Evolutionary conservation across 1,140 invertebrate genomes (phyloP), one percentile per base, ranked within the genome.

Genomic region (Carcinoscorpius rotundicauda): DNA sequence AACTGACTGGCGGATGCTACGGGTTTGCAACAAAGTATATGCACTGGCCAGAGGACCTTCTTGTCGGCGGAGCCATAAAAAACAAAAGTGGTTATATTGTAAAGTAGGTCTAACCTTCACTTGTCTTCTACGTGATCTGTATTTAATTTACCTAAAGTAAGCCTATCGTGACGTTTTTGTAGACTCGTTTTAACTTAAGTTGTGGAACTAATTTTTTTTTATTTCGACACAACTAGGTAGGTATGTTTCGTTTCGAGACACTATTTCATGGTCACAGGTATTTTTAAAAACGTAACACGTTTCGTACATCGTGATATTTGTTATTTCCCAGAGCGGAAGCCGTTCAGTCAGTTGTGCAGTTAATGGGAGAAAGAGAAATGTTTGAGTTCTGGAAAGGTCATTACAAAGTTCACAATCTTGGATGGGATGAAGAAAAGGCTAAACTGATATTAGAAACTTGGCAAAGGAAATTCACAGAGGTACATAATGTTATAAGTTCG

Each of bases 21-120:
- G 96, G 97, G 65, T 97, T 98, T 81, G 94, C 94, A 3, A 87
- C 91, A 48, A 94, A 95, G 73, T 96, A 93, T 77, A 98, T 98
- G 94, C 92, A 97, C 76, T 98, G 95, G 96, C 91, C 91, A 5
- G 93, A 98, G 78, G 91, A 97, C 76, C 79, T 99, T 59, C 88
- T 99, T 60, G 88, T 98, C 65, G 97, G 96, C 50, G 96, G 93
- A 4, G 86, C 87, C 0, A 84, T 85, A 64, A 87, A 88, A 72
- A 97, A 97, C 77, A 90, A 88, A 76, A 91, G 88, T 51, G 91
- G 93, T 9, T 88, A 92, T 71, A 84, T 98, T 72, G 84, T 86
- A 71, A 86, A 77, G 83, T 84, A 75, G 75, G 73, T 70, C 50
- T 53, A 29, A 29, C 53, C 53, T n/a, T 55, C 6, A 55, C 53